Percentiles rank a stretch among this genome's conserved stretches.
Conservation (phyloP, 1,140 invertebrate genomes). For the Drosophila pseudoobscura region DNA sequence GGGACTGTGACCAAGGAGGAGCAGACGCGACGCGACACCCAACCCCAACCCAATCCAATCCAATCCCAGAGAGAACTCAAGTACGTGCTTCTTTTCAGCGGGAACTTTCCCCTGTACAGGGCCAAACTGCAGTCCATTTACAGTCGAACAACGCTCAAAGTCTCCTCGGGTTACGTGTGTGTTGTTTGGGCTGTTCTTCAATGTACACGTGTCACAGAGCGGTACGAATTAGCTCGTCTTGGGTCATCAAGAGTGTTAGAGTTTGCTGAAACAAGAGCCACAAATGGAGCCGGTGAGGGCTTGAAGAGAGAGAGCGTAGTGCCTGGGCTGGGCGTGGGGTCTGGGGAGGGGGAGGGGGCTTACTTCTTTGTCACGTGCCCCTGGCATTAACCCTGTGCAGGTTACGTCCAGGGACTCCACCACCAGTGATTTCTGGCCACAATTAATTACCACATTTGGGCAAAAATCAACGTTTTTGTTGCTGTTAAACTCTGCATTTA, state of each 20-base stretch:
- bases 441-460: slow-evolving; percentile 64
- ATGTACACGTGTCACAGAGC: neutral
- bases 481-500: slow-evolving; percentile 67
- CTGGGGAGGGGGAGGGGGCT: neutral
- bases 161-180: slow-evolving; percentile 7
- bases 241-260: slow-evolving; percentile 5
- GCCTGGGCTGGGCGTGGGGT: neutral
- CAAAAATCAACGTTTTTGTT: slow-evolving; percentile 21
- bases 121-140: neutral
- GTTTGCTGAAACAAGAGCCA: neutral
- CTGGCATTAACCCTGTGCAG: slow-evolving; percentile 51
- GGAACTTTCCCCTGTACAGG: slow-evolving; percentile 3
- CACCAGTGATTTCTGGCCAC: slow-evolving; percentile 40
- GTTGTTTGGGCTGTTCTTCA: neutral
- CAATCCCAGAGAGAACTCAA: neutral
- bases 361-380: slow-evolving; percentile 7
- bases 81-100: slow-evolving; percentile 9
- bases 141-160: neutral
- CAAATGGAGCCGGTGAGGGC: too few relatives aligned
- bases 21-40: too few relatives aligned
- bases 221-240: slow-evolving; percentile 20
- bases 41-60: neutral
- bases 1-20: neutral
- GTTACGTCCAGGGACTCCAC: slow-evolving; percentile 12
- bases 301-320: too few relatives aligned